Evolutionary conservation across 2,113 vertebrate species (phyloP).

Genomic region (Harpagus bidentatus): DNA sequence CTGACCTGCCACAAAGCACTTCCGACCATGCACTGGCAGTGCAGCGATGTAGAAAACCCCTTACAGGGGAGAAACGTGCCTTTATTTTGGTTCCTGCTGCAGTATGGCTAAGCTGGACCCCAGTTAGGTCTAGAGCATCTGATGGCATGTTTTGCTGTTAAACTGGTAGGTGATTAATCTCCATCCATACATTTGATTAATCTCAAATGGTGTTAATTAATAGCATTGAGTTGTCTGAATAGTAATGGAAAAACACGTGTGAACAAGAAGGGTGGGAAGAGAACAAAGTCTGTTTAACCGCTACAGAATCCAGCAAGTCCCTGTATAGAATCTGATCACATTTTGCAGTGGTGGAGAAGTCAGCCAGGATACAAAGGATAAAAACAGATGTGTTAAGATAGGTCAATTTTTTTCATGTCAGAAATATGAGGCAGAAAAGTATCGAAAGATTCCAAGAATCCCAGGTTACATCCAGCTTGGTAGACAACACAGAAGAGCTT

Average conservation of each 20-base stretch:
- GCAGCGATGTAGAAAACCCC: background rate
- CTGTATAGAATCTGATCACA: background rate
- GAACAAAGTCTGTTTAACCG: background rate
- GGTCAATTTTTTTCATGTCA: background rate
- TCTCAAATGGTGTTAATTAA: background rate
- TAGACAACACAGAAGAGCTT: background rate
- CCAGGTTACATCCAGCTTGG: background rate
- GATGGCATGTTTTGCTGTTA: background rate
- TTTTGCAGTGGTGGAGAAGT: background rate
- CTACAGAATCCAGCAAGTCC: background rate
- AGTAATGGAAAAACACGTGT: background rate
- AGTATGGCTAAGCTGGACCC: background rate
- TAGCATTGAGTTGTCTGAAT: background rate
- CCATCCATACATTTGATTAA: background rate
- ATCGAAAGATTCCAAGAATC: background rate
- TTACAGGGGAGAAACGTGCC: accelerated
- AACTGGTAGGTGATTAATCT: background rate
- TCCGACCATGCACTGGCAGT: background rate
- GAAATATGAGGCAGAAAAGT: background rate
- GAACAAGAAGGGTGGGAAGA: background rate
- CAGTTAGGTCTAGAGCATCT: background rate
- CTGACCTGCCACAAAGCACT: background rate
- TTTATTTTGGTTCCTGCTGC: background rate
- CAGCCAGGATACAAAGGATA: background rate
- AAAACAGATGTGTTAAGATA: background rate